A percentile compares a stretch with the other conserved stretches of the same genome.
Conservation (phyloP, 2,797 vertebrate genomes). For the Notolabrus celidotus region DNA sequence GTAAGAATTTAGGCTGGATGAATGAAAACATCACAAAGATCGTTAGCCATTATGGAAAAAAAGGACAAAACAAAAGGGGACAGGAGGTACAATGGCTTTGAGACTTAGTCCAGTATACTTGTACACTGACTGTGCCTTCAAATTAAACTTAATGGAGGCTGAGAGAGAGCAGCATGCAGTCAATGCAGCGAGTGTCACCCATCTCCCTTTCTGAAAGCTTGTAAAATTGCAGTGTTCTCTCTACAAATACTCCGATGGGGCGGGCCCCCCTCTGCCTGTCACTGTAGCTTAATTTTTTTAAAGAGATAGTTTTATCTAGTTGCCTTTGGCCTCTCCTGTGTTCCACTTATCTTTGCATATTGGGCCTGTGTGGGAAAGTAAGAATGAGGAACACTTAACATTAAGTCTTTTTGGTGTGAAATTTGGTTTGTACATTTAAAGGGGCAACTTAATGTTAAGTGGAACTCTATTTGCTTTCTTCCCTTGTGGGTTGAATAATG, state of each 20-base stretch:
- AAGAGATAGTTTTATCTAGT: conserved; percentile 39
- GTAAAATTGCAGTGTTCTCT: conserved; percentile 72
- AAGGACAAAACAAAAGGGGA: conserved; percentile 61
- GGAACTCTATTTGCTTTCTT: conserved; percentile 62
- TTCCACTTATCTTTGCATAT: conserved; percentile 35
- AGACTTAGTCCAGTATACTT: conserved; percentile 59
- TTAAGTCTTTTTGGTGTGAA: conserved; percentile 38
- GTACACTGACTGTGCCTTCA: conserved; percentile 78
- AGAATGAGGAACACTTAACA: conserved; percentile 45
- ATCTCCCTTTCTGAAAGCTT: conserved; percentile 63
- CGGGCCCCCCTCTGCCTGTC: conserved; percentile 72
- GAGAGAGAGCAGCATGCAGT: conserved; percentile 56
- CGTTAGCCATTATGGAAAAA: conserved; percentile 51
- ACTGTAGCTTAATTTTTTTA: conserved; percentile 37
- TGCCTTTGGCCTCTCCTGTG: conserved; percentile 41
- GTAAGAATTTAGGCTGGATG: conserved; percentile 45
- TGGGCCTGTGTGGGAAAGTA: conserved; percentile 25
- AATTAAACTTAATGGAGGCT: conserved; percentile 63
- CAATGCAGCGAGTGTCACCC: conserved; percentile 55
- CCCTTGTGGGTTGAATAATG: conserved; percentile 48
- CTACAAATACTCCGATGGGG: conserved; percentile 69
- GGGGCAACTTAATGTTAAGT: conserved; percentile 63
- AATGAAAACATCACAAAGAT: conserved; percentile 56
- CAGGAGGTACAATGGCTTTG: conserved; percentile 59
- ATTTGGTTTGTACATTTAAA: conserved; percentile 41